These are phyloP conservation scores for Eurois occulta DNA, from an alignment of 2,888 invertebrate genomes.

Conservation along the genomic window DNA sequence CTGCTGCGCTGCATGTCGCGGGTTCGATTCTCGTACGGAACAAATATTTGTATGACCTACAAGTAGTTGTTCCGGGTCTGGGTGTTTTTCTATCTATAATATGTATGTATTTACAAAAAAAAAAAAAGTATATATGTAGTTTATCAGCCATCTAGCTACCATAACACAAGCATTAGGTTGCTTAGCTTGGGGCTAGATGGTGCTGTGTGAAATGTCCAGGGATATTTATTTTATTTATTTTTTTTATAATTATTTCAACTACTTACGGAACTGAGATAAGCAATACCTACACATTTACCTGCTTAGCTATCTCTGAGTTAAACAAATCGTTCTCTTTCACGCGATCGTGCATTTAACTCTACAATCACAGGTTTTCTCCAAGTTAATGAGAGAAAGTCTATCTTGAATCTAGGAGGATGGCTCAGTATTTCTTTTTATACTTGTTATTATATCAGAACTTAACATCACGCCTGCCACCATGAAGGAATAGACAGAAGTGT, in stretches of 20 bases:
- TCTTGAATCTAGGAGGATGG: background rate
- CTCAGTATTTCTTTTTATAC: background rate
- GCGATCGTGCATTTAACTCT: constrained; percentile 42
- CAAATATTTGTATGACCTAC: no score
- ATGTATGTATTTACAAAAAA: no score
- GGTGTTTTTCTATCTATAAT: no score
- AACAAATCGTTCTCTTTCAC: constrained; percentile 40
- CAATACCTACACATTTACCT: constrained; percentile 30
- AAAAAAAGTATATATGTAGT: no score
- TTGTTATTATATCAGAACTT: background rate
- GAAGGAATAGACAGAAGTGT: background rate
- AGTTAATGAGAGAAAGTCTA: background rate
- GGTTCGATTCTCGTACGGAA: no score
- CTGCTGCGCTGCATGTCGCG: no score
- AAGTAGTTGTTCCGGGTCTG: no score
- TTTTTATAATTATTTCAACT: constrained; percentile 44
- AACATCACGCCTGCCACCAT: background rate
- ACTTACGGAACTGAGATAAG: constrained; percentile 44
- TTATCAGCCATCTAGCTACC: no score
- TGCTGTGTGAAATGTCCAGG: no score
- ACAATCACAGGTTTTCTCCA: constrained; percentile 13
- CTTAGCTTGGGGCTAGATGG: no score
- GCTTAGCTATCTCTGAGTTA: constrained; percentile 23
- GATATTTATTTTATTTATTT: no score
- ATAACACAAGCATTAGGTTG: no score